phyloP scores from a whole-genome alignment of 2,888 invertebrate species.

The Cephus pygmeus region DNA sequence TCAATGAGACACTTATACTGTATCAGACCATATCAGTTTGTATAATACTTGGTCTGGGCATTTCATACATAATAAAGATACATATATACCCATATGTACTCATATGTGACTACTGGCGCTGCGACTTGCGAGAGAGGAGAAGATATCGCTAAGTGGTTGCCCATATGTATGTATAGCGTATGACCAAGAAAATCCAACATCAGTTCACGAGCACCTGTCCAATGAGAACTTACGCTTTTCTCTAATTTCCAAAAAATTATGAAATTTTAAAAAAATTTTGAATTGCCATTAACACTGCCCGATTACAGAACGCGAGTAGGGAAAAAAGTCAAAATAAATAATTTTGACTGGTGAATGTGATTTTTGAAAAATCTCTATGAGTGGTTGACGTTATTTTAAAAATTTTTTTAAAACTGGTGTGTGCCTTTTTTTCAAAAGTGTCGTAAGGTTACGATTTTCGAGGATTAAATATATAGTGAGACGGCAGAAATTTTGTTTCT shows the following conservation, averaged over 20 bases:
- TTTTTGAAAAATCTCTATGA: neutral
- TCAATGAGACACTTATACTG: neutral
- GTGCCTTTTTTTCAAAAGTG: neutral
- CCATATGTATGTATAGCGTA: slow-evolving; percentile 37
- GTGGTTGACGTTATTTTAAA: neutral
- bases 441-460: neutral
- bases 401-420: too few relatives aligned
- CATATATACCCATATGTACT: neutral
- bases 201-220: slow-evolving; percentile 54
- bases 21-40: neutral
- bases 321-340: too few relatives aligned
- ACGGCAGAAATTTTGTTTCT: neutral
- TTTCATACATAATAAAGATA: neutral
- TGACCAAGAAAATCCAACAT: slow-evolving; percentile 42
- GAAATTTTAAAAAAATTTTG: neutral
- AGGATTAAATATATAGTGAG: neutral
- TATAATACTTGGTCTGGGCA: neutral
- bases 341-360: neutral
- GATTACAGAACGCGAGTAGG: neutral
- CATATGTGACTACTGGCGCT: neutral
- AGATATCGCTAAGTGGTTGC: slow-evolving; percentile 59
- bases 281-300: neutral
- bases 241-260: neutral
- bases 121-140: slow-evolving; percentile 24
- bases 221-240: slow-evolving; percentile 22